Evolutionary conservation across 35 echinoderm and acorn worm genomes (phyloP).

Genomic region (Lytechinus pictus): DNA sequence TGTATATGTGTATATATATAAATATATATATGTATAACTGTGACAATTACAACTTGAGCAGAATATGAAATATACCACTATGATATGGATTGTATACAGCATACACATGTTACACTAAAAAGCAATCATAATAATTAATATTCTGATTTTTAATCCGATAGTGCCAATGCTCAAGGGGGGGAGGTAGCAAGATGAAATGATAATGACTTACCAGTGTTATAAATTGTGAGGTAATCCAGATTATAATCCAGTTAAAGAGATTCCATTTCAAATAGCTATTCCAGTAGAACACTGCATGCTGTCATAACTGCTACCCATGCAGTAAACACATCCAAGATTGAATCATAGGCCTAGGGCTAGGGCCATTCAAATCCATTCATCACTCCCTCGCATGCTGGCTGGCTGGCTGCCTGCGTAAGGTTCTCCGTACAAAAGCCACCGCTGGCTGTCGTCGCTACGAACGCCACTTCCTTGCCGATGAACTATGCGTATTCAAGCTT

Average conservation of each 20-base stretch:
- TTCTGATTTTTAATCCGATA: neutral
- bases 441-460: neutral
- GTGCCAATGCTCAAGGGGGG: neutral
- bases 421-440: neutral
- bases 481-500: constrained; percentile 1
- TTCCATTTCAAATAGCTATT: neutral
- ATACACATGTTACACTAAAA: neutral
- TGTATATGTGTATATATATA: neutral
- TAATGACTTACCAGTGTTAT: neutral
- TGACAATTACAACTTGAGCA: neutral
- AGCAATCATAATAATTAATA: neutral
- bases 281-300: neutral
- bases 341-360: neutral
- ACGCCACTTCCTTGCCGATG: constrained; percentile 8
- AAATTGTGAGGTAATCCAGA: neutral
- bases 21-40: neutral
- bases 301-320: neutral
- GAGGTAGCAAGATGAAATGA: neutral
- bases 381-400: neutral
- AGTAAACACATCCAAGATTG: neutral
- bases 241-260: neutral
- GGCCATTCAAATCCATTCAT: neutral
- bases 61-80: neutral
- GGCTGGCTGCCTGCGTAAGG: neutral
- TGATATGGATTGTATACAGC: neutral